A percentile compares a stretch with the other conserved stretches of the same genome.
phyloP scores from a whole-genome alignment of 2,888 invertebrate species.

The Charanyca ferruginea region DNA sequence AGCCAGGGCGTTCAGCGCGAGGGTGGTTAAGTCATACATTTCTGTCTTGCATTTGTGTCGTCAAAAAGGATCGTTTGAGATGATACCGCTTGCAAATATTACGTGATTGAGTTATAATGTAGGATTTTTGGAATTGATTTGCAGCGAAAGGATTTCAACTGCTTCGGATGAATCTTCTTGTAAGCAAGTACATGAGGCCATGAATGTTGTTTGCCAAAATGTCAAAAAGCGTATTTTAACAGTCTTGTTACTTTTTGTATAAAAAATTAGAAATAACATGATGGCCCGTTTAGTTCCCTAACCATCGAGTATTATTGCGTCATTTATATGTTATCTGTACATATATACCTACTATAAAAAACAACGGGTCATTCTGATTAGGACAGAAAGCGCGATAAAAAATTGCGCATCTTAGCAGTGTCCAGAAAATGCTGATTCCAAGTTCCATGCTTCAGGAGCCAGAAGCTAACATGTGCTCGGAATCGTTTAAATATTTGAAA shows the following conservation, averaged over 20 bases:
- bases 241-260: neutral
- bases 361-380: constrained; percentile 42
- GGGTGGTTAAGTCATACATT: too few relatives aligned
- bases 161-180: neutral
- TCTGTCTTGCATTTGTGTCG: too few relatives aligned
- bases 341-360: constrained; percentile 19
- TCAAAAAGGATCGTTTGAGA: too few relatives aligned
- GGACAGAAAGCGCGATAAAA: constrained; percentile 33
- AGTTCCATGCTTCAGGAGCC: too few relatives aligned
- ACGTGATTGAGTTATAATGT: too few relatives aligned
- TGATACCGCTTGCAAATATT: neutral
- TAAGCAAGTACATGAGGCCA: neutral
- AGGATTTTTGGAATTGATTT: neutral
- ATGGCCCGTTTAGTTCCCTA: constrained; percentile 19
- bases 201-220: neutral
- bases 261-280: neutral
- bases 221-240: too few relatives aligned
- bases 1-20: too few relatives aligned
- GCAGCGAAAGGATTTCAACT: neutral
- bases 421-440: constrained; percentile 32
- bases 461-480: constrained; percentile 2
- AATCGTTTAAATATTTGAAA: constrained; percentile 10
- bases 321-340: constrained; percentile 38
- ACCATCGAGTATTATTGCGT: constrained; percentile 38
- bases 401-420: constrained; percentile 8